phyloP scores from a whole-genome alignment of 1,140 invertebrate genomes.

The Leptinotarsa texana region DNA sequence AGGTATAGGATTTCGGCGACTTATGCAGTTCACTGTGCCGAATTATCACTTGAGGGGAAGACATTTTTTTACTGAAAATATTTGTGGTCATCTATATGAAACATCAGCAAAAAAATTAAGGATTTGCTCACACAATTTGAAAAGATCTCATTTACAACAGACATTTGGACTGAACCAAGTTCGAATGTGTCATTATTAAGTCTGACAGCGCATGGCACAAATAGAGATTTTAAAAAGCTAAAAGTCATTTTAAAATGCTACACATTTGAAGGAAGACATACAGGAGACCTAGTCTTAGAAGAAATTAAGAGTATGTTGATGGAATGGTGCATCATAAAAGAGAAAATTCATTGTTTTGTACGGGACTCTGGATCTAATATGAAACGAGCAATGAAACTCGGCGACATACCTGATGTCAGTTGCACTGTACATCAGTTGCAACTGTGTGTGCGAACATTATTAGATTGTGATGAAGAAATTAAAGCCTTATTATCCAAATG shows the following conservation, averaged over 20 bases:
- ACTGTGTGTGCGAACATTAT: constrained; percentile 12
- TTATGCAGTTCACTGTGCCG: not conserved
- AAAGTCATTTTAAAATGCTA: constrained; percentile 28
- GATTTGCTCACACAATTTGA: constrained; percentile 39
- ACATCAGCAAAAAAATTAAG: constrained; percentile 37
- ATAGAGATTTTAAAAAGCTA: constrained; percentile 37
- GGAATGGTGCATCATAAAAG: constrained; percentile 43
- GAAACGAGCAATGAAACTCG: constrained; percentile 36
- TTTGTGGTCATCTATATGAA: constrained; percentile 36
- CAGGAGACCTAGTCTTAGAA: constrained; percentile 34
- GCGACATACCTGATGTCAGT: not conserved
- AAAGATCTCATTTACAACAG: constrained; percentile 42
- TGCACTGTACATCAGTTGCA: constrained; percentile 22
- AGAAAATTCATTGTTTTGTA: constrained; percentile 45
- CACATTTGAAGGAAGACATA: constrained; percentile 34
- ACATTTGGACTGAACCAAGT: constrained; percentile 42
- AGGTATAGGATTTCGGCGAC: constrained; percentile 5
- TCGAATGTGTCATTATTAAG: constrained; percentile 40
- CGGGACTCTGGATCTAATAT: constrained; percentile 44
- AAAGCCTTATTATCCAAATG: constrained; percentile 19
- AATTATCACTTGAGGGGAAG: not conserved
- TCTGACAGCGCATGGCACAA: constrained; percentile 44
- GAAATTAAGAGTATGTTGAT: constrained; percentile 33
- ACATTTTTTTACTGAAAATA: not conserved
- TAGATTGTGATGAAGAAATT: constrained; percentile 4